Evolutionary conservation across 2,888 invertebrate genomes (phyloP).

Genomic region (Lumbricus terrestris): DNA sequence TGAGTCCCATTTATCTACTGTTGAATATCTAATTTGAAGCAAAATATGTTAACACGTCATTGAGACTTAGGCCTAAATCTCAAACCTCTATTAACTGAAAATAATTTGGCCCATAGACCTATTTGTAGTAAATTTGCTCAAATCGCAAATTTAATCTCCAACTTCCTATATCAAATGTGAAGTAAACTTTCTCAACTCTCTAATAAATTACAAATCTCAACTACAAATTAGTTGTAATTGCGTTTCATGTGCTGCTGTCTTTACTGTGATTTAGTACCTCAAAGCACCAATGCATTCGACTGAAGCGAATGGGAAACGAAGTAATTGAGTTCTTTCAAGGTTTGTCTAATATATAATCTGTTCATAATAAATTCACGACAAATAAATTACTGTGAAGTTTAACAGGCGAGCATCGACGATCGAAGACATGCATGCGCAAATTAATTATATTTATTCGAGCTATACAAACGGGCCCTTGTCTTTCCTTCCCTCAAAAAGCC

Average conservation of each 20-base stretch:
- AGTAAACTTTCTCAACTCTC: background rate
- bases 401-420: background rate
- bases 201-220: background rate
- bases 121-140: background rate
- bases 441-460: background rate
- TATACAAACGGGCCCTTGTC: no score
- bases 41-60: background rate
- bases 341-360: background rate
- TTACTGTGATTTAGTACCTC: background rate
- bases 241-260: background rate
- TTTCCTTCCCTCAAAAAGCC: no score
- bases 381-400: background rate
- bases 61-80: no score
- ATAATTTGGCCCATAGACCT: no score
- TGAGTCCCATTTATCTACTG: no score
- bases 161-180: background rate
- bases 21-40: background rate
- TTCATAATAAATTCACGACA: background rate
- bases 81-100: no score
- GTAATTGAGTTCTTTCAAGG: constrained; percentile 3
- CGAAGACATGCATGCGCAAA: background rate
- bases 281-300: background rate
- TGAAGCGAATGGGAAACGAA: background rate
- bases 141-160: background rate
- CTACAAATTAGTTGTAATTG: background rate